Percentiles rank a stretch among this genome's conserved stretches.
These are phyloP conservation scores for Ptychoptera albimana DNA, from an alignment of 2,888 invertebrate species.

Conservation along the genomic window DNA sequence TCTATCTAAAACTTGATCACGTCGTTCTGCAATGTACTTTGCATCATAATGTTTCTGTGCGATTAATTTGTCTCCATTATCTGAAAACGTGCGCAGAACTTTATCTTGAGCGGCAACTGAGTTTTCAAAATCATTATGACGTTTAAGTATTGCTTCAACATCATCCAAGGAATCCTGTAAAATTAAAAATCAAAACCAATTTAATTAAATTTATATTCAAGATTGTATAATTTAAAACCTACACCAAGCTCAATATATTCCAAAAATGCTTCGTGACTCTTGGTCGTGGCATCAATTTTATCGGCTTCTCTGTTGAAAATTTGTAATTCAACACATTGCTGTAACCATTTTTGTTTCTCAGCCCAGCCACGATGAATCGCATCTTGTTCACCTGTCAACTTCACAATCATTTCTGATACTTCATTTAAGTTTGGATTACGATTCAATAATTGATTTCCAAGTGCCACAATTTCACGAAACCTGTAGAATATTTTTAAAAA, in stretches of 20 bases:
- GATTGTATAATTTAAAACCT: conserved; percentile 21
- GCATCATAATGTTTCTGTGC: conserved; percentile 64
- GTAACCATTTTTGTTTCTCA: conserved; percentile 69
- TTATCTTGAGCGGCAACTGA: conserved; percentile 88
- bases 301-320: conserved; percentile 92
- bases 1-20: conserved; percentile 57
- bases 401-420: conserved; percentile 57
- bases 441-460: conserved; percentile 58
- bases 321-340: conserved; percentile 78
- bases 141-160: conserved; percentile 80
- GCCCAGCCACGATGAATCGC: conserved; percentile 67
- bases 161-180: conserved; percentile 68
- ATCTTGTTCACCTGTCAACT: conserved; percentile 56
- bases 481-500: conserved; percentile 23
- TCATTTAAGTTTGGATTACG: conserved; percentile 61
- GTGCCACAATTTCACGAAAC: conserved; percentile 63
- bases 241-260: conserved; percentile 79
- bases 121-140: conserved; percentile 87
- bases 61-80: conserved; percentile 67
- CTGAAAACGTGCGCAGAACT: conserved; percentile 63
- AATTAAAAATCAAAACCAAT: background rate
- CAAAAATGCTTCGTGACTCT: conserved; percentile 85
- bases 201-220: background rate
- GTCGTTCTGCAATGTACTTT: conserved; percentile 52
- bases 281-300: conserved; percentile 88